Conservation (phyloP, 92 coral and sea anemone species). For the Porites evermanni region DNA sequence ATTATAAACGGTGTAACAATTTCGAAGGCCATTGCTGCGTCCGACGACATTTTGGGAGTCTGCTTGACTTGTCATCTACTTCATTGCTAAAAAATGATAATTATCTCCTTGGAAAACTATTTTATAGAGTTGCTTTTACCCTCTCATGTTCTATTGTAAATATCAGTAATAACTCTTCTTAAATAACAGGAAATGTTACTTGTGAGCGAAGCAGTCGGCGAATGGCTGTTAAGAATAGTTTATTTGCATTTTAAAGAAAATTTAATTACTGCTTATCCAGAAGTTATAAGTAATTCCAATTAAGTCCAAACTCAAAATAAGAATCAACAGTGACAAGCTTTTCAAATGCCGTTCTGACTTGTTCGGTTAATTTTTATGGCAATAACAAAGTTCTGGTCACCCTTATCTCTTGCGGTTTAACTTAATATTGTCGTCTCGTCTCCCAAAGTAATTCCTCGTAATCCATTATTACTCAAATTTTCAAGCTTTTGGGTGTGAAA, state of each 20-base stretch:
- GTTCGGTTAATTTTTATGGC: not conserved
- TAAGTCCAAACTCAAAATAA: not conserved
- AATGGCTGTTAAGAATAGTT: not conserved
- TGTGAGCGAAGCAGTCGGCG: not conserved
- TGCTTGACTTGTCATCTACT: not conserved
- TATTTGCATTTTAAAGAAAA: conserved; percentile 15
- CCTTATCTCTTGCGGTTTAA: no score
- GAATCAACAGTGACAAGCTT: not conserved
- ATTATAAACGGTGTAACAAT: conserved; percentile 39
- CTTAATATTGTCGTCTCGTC: no score
- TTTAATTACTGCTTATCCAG: not conserved
- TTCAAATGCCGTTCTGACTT: not conserved
- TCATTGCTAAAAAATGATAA: not conserved
- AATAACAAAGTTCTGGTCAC: not conserved
- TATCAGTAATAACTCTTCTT: not conserved
- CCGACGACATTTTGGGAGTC: conserved; percentile 4
- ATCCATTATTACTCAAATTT: no score
- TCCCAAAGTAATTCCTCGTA: no score
- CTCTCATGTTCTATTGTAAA: not conserved
- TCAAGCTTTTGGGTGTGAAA: no score
- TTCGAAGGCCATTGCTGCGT: conserved; percentile 18
- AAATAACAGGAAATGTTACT: not conserved
- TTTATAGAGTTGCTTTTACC: not conserved
- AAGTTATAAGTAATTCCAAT: not conserved
- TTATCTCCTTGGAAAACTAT: not conserved